Conservation (phyloP, 2,888 invertebrate genomes). For the Rhagonycha lutea region DNA sequence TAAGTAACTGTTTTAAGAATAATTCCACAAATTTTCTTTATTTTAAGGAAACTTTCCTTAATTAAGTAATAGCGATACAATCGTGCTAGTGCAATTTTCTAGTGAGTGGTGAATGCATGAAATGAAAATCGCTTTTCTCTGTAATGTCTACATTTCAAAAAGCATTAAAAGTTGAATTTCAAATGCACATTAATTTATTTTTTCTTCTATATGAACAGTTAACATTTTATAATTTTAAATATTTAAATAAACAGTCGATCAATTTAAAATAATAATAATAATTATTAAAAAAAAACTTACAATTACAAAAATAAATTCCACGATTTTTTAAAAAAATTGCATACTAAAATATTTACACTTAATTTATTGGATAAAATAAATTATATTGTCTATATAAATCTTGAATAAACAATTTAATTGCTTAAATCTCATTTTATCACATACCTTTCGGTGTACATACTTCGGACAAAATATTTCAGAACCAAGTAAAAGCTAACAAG, state of each 20-base stretch:
- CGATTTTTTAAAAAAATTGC: background rate
- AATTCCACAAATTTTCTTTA: background rate
- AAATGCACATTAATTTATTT: slow-evolving; percentile 1
- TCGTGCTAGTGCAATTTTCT: background rate
- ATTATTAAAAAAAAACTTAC: background rate
- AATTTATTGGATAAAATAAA: background rate
- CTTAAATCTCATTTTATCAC: slow-evolving; percentile 3
- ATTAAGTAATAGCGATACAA: background rate
- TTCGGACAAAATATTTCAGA: background rate
- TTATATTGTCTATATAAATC: background rate
- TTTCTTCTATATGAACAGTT: background rate
- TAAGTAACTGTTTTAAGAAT: background rate
- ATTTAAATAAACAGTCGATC: background rate
- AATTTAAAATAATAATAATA: background rate
- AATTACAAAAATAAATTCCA: slow-evolving; percentile 1
- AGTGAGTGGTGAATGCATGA: background rate
- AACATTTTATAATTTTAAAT: background rate
- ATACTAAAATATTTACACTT: background rate
- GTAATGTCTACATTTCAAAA: background rate
- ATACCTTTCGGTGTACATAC: background rate
- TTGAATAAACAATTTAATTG: background rate
- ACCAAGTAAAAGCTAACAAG: background rate
- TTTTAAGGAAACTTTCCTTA: background rate
- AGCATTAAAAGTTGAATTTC: background rate
- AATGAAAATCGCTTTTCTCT: background rate